phyloP scores from a whole-genome alignment of 2,888 invertebrate genomes.

The Yponomeuta sedellus region DNA sequence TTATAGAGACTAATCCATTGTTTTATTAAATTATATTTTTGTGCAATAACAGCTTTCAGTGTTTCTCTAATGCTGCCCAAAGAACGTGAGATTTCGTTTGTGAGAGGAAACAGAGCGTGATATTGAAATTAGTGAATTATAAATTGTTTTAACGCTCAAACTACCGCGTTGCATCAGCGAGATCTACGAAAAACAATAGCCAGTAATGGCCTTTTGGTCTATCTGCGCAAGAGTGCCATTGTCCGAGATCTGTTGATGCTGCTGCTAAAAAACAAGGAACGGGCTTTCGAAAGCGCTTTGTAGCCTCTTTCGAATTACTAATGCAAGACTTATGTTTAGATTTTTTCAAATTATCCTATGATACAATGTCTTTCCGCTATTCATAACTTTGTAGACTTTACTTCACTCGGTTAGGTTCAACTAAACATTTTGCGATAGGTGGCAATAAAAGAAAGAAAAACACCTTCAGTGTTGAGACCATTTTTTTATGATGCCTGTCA shows the following conservation, averaged over 20 bases:
- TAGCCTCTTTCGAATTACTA: background rate
- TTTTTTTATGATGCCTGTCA: no score
- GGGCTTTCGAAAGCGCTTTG: slow-evolving; percentile 15
- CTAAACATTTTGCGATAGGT: no score
- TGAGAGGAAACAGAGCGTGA: slow-evolving; percentile 24
- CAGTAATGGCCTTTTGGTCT: slow-evolving; percentile 55
- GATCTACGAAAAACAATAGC: slow-evolving; percentile 61
- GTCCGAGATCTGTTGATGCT: slow-evolving; percentile 37
- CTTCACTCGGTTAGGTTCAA: no score
- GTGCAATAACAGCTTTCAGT: background rate
- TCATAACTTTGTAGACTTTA: no score
- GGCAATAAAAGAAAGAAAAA: no score
- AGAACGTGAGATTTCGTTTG: slow-evolving; percentile 23
- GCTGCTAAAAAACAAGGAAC: slow-evolving; percentile 12
- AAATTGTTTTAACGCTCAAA: slow-evolving; percentile 41
- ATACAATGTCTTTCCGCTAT: no score
- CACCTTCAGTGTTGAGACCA: no score
- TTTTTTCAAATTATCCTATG: no score
- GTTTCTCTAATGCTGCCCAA: background rate
- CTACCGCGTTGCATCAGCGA: slow-evolving; percentile 46
- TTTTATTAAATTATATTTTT: background rate
- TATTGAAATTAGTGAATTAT: slow-evolving; percentile 30
- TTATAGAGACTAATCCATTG: background rate
- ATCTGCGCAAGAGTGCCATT: slow-evolving; percentile 54
- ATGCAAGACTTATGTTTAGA: no score